phyloP scores from a whole-genome alignment of 1,140 invertebrate genomes.

The Cheumatopsyche charites region DNA sequence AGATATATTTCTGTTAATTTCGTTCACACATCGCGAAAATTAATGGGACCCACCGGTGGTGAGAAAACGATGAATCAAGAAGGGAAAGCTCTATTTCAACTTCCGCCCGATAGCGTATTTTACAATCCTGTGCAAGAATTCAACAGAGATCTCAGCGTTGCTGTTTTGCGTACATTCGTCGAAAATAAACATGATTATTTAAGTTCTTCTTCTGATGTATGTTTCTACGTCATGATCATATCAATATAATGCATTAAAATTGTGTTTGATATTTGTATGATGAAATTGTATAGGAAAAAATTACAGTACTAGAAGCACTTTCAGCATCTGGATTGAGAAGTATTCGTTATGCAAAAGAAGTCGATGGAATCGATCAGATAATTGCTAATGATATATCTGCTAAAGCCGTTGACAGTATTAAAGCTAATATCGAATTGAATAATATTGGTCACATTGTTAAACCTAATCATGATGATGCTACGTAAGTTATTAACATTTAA shows the following conservation, averaged over 20 bases:
- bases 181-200: conserved; percentile 50
- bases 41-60: too few species aligned
- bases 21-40: too few species aligned
- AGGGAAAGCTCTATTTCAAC: conserved; percentile 75
- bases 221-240: neutral
- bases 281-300: conserved; percentile 59
- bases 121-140: conserved; percentile 99
- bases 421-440: conserved; percentile 82
- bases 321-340: conserved; percentile 94
- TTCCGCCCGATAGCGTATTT: conserved; percentile 80
- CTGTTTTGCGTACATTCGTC: conserved; percentile 66
- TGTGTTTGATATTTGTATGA: neutral
- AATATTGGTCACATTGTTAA: conserved; percentile 75
- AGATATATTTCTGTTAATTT: too few species aligned
- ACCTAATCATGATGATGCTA: conserved; percentile 80
- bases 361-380: conserved; percentile 80
- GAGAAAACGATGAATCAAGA: conserved; percentile 58
- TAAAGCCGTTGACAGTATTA: conserved; percentile 85
- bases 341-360: conserved; percentile 95
- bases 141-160: conserved; percentile 90
- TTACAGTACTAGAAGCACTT: conserved; percentile 89
- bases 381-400: conserved; percentile 94
- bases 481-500: conserved; percentile 62
- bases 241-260: conserved; percentile 1
- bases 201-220: too few species aligned